Base-by-base conservation (phyloP, 2,888 invertebrate genomes). In the Periphyllus acericola region DNA sequence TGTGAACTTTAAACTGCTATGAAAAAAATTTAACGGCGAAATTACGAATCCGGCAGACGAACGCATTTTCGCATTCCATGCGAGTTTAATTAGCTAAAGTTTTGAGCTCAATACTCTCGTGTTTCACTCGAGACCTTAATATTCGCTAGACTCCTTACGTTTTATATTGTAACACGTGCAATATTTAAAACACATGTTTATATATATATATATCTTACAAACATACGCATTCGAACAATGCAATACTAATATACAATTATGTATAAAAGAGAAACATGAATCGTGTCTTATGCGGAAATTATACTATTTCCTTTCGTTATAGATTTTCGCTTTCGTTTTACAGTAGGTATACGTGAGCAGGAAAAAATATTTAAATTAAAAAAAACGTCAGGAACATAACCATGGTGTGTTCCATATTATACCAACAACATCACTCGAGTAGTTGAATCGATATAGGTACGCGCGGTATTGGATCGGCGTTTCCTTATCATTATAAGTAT, bases 301-400 rank as follows among this genome's bases (percentile, higher is more conserved):
- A 60, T 79, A n/a, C n/a, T 55, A 79, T 32, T 79, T 79, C 11
- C 34, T 32, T 78, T 80, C 25, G 80, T 36, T 60, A 11, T 79
- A 34, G 32, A 34, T 60, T 36, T 71, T 29, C 29, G 14, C 29
- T 71, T 71, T 71, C 71, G 14, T 71, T 29, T 71, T 71, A 14
- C 32, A 29, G 32, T 71, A 29, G 4, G 21, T 66, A 11, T 46
- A 11, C 11, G 46, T 21, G 25, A 25, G 60, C 55, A n/a, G 8
- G 34, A 14, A 80, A 14, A 80, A 80, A 80, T 80, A n/a, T 80
- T 80, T 66, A 66, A 80, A 80, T 80, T 80, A 66, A 80, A 80
- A 78, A 60, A 68, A 29, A 68, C 68, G 6, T 11, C 25, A 68
- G 1, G 11, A 68, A 68, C 29, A 32, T n/a, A n/a, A n/a, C n/a